A percentile compares a stretch with the other conserved stretches of the same genome.
Conservation (phyloP, 2,888 invertebrate genomes). For the Mythimna albipuncta region DNA sequence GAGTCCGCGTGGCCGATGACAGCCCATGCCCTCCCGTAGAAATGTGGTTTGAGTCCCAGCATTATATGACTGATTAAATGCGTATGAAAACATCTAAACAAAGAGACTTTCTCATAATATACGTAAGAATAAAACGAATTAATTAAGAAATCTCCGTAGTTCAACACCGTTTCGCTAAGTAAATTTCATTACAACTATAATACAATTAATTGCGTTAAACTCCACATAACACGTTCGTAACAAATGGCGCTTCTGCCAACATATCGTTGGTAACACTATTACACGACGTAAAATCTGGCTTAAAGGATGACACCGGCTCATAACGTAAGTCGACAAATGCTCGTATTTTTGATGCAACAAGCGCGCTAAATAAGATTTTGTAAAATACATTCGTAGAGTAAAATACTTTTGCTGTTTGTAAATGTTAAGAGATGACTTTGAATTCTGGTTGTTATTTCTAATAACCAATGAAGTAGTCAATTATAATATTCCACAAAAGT, state of each 20-base stretch:
- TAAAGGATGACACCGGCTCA: constrained; percentile 44
- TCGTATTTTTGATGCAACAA: constrained; percentile 43
- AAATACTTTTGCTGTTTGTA: constrained; percentile 3
- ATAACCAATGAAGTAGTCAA: background rate
- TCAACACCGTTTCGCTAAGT: background rate
- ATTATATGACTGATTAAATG: too few relatives aligned
- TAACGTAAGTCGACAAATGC: constrained; percentile 41
- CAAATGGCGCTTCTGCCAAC: constrained; percentile 4
- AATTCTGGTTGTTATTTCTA: background rate
- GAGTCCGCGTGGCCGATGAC: too few relatives aligned
- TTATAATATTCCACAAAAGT: background rate
- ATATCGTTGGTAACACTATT: constrained; percentile 11
- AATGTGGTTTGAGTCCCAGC: too few relatives aligned
- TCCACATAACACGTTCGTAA: background rate
- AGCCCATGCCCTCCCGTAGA: too few relatives aligned
- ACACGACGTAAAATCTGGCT: constrained; percentile 40
- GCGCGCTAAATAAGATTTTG: constrained; percentile 16
- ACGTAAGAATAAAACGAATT: background rate
- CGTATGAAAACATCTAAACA: background rate
- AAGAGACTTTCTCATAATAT: background rate
- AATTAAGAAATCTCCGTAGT: background rate
- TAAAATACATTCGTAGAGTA: constrained; percentile 22
- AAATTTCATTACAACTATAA: background rate
- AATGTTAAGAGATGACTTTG: constrained; percentile 3
- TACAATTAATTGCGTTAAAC: background rate